Conservation (phyloP, 2,113 vertebrate species). For the Azemiops feae region DNA sequence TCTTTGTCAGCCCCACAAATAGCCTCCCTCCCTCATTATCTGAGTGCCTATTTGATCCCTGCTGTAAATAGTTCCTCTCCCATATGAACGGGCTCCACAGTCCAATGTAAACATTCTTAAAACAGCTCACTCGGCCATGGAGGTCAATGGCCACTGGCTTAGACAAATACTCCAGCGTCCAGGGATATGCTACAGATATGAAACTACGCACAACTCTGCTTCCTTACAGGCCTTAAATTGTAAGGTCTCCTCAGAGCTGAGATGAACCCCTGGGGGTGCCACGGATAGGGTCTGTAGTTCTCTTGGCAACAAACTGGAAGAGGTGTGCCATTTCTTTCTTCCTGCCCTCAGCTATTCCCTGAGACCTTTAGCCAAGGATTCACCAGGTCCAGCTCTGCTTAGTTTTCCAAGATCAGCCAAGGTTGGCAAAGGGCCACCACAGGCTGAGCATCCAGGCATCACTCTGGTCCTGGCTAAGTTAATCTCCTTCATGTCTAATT, state of each 20-base stretch:
- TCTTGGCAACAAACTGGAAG: not conserved
- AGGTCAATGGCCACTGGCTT: conserved; percentile 2
- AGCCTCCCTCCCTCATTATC: conserved; percentile 8
- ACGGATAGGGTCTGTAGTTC: not conserved
- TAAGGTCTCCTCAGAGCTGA: not conserved
- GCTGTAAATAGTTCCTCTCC: not conserved
- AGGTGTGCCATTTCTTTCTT: not conserved
- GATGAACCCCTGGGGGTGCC: not conserved
- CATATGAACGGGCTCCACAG: conserved; percentile 19
- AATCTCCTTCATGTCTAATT: not conserved
- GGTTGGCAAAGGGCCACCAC: not conserved
- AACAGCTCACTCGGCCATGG: not conserved
- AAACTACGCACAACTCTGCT: not conserved
- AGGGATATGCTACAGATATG: not conserved
- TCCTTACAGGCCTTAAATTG: not conserved
- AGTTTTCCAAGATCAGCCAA: not conserved
- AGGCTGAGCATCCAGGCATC: not conserved
- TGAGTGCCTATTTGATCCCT: conserved; percentile 11
- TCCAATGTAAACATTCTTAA: conserved; percentile 21
- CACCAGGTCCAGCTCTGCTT: not conserved
- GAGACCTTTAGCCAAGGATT: not conserved
- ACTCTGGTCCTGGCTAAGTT: not conserved
- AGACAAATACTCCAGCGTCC: not conserved
- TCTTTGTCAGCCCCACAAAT: not conserved
- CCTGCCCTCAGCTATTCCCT: not conserved